These are phyloP conservation scores for Mechanitis mazaeus DNA, from an alignment of 2,888 invertebrate genomes.

Conservation along the genomic window DNA sequence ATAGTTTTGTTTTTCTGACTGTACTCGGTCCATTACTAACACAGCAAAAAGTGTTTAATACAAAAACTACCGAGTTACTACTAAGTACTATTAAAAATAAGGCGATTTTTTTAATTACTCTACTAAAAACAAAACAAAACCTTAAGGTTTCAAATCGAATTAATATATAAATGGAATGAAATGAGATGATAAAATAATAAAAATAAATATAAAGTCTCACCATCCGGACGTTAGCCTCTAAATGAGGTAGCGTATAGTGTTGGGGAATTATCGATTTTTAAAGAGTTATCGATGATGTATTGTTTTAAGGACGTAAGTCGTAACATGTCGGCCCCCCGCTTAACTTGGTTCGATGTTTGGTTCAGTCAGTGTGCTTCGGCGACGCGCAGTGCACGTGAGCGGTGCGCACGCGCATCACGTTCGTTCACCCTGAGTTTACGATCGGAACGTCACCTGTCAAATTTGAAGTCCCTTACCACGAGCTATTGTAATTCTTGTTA, in stretches of 20 bases:
- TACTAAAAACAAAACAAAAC: too few relatives aligned
- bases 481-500: slow-evolving; percentile 37
- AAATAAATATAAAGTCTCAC: slow-evolving; percentile 18
- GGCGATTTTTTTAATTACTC: too few relatives aligned
- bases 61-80: too few relatives aligned
- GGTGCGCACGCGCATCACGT: slow-evolving; percentile 46
- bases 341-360: slow-evolving; percentile 30
- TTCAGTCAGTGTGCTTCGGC: slow-evolving; percentile 55
- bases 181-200: slow-evolving; percentile 31
- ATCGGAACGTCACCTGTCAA: slow-evolving; percentile 64
- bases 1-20: too few relatives aligned
- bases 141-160: slow-evolving; percentile 19
- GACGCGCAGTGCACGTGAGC: slow-evolving; percentile 52
- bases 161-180: slow-evolving; percentile 25
- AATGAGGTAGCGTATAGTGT: slow-evolving; percentile 21
- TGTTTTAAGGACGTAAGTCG: slow-evolving; percentile 55
- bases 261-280: slow-evolving; percentile 31
- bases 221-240: slow-evolving; percentile 13
- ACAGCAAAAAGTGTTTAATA: too few relatives aligned
- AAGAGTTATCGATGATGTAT: slow-evolving; percentile 60
- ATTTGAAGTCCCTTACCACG: slow-evolving; percentile 53
- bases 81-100: too few relatives aligned
- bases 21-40: too few relatives aligned
- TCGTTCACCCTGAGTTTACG: slow-evolving; percentile 53
- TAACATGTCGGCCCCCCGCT: slow-evolving; percentile 58